Percentiles rank a stretch among this genome's conserved stretches.
These are phyloP conservation scores for Neoarius graeffei DNA, from an alignment of 2,113 vertebrate genomes.

Conservation along the genomic window DNA sequence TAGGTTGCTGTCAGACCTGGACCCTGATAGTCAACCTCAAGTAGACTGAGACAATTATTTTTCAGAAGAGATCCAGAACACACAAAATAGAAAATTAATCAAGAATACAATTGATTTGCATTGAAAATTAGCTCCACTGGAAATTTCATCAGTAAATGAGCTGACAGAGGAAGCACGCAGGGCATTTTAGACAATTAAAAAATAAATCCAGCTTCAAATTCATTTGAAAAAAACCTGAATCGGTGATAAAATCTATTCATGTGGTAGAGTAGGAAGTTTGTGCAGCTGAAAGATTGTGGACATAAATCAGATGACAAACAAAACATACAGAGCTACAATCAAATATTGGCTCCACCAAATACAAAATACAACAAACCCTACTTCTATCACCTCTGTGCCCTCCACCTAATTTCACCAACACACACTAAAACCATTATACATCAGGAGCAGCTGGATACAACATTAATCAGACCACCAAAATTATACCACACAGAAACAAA, in stretches of 20 bases:
- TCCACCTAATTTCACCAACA: neutral
- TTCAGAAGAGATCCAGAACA: neutral
- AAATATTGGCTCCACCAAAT: too few species aligned
- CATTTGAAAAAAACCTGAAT: neutral
- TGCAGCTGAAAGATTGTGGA: neutral
- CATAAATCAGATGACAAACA: neutral
- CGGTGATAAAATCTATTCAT: neutral
- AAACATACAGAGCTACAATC: too few species aligned
- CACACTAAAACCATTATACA: neutral
- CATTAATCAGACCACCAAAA: too few species aligned
- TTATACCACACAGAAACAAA: too few species aligned
- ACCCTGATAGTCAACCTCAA: neutral
- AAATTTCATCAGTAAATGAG: neutral
- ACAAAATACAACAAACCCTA: too few species aligned
- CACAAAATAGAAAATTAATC: neutral
- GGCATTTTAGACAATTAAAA: neutral
- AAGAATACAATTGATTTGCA: neutral
- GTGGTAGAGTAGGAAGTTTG: neutral
- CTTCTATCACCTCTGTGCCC: neutral
- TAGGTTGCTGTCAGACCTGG: too few species aligned
- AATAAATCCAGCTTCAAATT: neutral
- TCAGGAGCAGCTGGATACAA: too few species aligned
- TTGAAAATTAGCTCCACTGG: neutral
- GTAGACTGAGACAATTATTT: neutral
- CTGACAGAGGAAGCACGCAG: neutral